Evolutionary conservation across 2,888 invertebrate species (phyloP).

Genomic region (Andrena bicolor): DNA sequence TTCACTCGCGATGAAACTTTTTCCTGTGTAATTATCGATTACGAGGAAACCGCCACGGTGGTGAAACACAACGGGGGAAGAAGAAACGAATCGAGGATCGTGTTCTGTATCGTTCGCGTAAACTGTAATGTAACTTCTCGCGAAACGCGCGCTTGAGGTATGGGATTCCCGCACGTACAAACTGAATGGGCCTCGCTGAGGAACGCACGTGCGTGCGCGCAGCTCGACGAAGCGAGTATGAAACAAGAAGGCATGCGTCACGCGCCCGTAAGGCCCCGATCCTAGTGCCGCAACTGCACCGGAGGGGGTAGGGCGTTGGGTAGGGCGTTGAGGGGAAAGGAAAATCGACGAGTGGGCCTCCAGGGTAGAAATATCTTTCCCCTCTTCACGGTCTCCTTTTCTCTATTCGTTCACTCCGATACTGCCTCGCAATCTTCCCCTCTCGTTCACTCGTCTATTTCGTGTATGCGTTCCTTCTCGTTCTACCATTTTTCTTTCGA

Average conservation of each 20-base stretch:
- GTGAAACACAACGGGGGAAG: no score
- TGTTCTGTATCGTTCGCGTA: not conserved
- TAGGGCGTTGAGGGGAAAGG: slow-evolving; percentile 49
- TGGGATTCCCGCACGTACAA: slow-evolving; percentile 48
- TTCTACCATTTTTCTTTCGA: not conserved
- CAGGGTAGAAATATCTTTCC: slow-evolving; percentile 58
- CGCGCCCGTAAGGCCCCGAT: slow-evolving; percentile 75
- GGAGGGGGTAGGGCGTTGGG: slow-evolving; percentile 59
- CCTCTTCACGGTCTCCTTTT: slow-evolving; percentile 16
- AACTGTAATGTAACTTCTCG: not conserved
- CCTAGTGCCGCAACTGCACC: slow-evolving; percentile 67
- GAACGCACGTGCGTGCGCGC: slow-evolving; percentile 69
- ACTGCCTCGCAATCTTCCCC: not conserved
- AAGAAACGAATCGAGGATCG: slow-evolving; percentile 2
- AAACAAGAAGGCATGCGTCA: slow-evolving; percentile 75
- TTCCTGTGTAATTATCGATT: slow-evolving; percentile 4
- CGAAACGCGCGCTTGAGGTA: not conserved
- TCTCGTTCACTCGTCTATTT: slow-evolving; percentile 6
- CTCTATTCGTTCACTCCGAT: slow-evolving; percentile 24
- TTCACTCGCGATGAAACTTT: slow-evolving; percentile 1
- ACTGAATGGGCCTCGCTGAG: slow-evolving; percentile 50
- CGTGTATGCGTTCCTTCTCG: not conserved
- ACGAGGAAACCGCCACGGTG: not conserved
- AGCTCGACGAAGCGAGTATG: slow-evolving; percentile 77
- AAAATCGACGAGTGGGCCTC: slow-evolving; percentile 61